phyloP scores from a whole-genome alignment of 1,140 invertebrate genomes.

The Muscidifurax raptorellus region DNA sequence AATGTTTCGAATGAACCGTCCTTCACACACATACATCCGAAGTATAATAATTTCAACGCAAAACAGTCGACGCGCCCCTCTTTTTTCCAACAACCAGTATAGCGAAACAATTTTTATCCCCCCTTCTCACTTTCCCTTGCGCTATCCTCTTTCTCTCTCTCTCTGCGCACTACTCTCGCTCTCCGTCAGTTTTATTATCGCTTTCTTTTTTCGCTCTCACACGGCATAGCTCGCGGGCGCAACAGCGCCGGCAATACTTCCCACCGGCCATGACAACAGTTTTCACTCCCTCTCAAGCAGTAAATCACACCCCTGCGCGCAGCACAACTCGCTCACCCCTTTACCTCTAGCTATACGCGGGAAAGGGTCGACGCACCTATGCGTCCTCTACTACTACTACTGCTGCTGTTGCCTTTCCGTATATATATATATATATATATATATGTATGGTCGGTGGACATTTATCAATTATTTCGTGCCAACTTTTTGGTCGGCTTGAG shows the following conservation, averaged over 20 bases:
- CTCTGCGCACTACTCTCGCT: not conserved
- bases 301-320: conserved; percentile 64
- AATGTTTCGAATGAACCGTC: conserved; percentile 38
- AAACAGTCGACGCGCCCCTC: not conserved
- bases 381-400: not conserved
- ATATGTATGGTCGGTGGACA: conserved; percentile 57
- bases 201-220: conserved; percentile 6
- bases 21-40: not conserved
- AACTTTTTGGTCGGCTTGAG: conserved; percentile 61
- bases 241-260: conserved; percentile 51
- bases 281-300: conserved; percentile 63
- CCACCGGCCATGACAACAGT: conserved; percentile 64
- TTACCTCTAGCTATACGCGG: conserved; percentile 43
- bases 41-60: not conserved
- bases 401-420: not conserved
- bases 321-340: conserved; percentile 36
- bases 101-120: conserved; percentile 62
- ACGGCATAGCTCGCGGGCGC: not conserved
- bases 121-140: not conserved
- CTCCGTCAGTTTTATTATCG: conserved; percentile 34
- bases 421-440: not conserved
- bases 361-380: conserved; percentile 27
- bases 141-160: not conserved
- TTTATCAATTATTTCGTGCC: conserved; percentile 70
- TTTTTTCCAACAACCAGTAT: conserved; percentile 50